phyloP scores from a whole-genome alignment of 1,140 invertebrate species.

The Nixonia krombeini region DNA sequence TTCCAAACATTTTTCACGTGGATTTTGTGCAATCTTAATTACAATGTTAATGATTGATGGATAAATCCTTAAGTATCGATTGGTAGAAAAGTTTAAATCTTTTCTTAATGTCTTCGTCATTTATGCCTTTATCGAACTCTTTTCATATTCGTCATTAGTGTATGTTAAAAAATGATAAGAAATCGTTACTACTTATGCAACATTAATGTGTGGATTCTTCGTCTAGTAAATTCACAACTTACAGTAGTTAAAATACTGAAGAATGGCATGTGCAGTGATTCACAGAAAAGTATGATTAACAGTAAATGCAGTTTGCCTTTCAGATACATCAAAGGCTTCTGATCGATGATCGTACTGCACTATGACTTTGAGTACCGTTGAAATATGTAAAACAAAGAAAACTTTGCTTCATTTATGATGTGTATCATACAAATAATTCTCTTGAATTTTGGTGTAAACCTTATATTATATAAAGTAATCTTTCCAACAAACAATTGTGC shows the following conservation, averaged over 20 bases:
- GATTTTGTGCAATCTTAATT: slow-evolving; percentile 6
- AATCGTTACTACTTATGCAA: slow-evolving; percentile 25
- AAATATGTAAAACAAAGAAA: too few relatives aligned
- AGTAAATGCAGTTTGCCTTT: slow-evolving; percentile 24
- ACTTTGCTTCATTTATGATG: too few relatives aligned
- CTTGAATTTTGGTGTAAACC: too few relatives aligned
- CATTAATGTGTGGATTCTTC: slow-evolving; percentile 21
- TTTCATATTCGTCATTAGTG: too few relatives aligned
- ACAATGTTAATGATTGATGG: not conserved
- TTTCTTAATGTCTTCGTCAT: too few relatives aligned
- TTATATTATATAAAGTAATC: too few relatives aligned
- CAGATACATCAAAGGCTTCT: slow-evolving; percentile 13
- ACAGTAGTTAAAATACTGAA: slow-evolving; percentile 55
- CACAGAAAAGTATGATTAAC: slow-evolving; percentile 42
- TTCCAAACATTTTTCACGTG: not conserved
- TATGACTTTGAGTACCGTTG: slow-evolving; percentile 30
- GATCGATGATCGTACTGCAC: slow-evolving; percentile 21
- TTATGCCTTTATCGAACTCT: too few relatives aligned
- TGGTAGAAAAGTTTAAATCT: too few relatives aligned
- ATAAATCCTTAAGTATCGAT: too few relatives aligned
- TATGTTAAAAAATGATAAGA: too few relatives aligned
- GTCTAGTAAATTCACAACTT: slow-evolving; percentile 39
- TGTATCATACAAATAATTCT: too few relatives aligned
- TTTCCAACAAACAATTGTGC: too few relatives aligned
- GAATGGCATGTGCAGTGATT: slow-evolving; percentile 53